phyloP scores from a whole-genome alignment of 2,797 vertebrate species.

The Alcedo quadribrachys region DNA sequence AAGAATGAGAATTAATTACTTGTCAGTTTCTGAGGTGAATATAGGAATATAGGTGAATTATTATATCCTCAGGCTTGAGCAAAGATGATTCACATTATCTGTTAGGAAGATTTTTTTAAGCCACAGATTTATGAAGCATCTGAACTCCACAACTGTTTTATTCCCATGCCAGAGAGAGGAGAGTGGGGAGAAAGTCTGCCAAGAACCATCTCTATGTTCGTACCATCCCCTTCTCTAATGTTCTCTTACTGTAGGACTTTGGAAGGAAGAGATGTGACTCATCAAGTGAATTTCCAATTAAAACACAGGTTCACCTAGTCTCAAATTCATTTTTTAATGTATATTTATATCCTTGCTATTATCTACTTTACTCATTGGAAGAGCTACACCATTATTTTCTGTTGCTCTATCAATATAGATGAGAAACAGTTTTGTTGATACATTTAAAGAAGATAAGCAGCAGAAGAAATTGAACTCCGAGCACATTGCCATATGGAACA shows the following conservation, averaged over 20 bases:
- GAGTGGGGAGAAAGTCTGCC: not conserved
- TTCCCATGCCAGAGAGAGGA: not conserved
- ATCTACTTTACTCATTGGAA: not conserved
- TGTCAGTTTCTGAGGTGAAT: not conserved
- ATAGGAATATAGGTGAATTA: not conserved
- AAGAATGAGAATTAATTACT: not conserved
- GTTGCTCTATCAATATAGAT: slow-evolving; percentile 12
- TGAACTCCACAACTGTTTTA: not conserved
- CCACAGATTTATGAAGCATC: not conserved
- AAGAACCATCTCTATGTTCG: not conserved
- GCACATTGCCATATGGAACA: not conserved
- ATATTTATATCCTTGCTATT: slow-evolving; percentile 15
- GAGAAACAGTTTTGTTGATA: not conserved
- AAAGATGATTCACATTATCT: not conserved
- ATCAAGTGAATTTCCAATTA: not conserved
- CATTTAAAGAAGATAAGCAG: slow-evolving; percentile 10
- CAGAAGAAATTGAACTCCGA: not conserved
- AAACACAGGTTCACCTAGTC: not conserved
- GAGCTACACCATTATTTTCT: slow-evolving; percentile 3
- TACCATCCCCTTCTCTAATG: not conserved
- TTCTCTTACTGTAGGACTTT: not conserved
- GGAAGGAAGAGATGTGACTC: not conserved
- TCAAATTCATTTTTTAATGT: not conserved
- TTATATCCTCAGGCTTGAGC: not conserved
- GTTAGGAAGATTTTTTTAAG: not conserved